Evolutionary conservation across 2,797 vertebrate species (phyloP), one percentile per base, ranked within the genome.

Genomic region (Clarias fuscus): DNA sequence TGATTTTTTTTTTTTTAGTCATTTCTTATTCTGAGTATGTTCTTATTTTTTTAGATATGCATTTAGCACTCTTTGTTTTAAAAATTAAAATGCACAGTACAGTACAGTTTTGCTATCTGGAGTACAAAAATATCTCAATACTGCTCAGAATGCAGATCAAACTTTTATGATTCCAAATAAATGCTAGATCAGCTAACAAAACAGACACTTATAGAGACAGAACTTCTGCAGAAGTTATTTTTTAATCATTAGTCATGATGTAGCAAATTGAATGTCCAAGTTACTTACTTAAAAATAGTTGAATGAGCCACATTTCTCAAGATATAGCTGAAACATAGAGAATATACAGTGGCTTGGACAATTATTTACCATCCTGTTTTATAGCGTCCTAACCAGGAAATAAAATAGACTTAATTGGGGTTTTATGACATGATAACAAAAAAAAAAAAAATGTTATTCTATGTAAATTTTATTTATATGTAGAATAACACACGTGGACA

Each of bases 271-370:
- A 79, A 62, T 14, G 18, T 24, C 11, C 8, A 79, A 30, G 8
- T 15, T 75, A 84, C 83, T 75, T 37, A 84, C 83, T 70, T 73
- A 58, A 84, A 43, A 84, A 64, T 0, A 75, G 1, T 18, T 56
- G 24, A 30, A 84, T 65, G 37, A 84, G 65, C 59, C 53, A n/a
- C 71, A 84, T 53, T 62, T 14, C 8, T 64, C 37, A 84, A 76
- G 24, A 24, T 59, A 80, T 62, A 43, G 37, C 77, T 79, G 61
- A 62, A 79, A 33, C 62, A 22, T 37, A 18, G 37, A 67, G 24
- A 27, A 48, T 0, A 59, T 22, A 33, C 48, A 70, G 48, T 33
- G 20, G 2, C 75, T 22, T 37, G 18, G 56, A 61, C 22, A 37
- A 37, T 30, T 79, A 37, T 61, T 79, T 10, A 24, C 8, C 30